Percentiles rank a stretch among this genome's conserved stretches.
Evolutionary conservation across 2,888 invertebrate genomes (phyloP).

Genomic region (Anodontia alba): DNA sequence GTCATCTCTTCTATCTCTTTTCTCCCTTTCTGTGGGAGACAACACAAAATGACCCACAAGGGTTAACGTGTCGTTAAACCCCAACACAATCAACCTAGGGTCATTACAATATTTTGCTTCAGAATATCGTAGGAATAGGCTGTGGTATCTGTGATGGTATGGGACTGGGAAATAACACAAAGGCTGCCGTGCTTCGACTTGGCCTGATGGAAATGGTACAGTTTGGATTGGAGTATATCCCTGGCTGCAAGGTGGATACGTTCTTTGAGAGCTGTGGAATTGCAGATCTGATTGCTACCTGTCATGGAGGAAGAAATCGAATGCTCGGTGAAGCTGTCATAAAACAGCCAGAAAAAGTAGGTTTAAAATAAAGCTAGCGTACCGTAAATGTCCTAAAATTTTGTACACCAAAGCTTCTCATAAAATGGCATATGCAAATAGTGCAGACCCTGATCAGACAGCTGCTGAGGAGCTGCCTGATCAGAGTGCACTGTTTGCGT

Average conservation of each 20-base stretch:
- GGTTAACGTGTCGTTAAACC: too few relatives aligned
- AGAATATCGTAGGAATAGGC: conserved; percentile 99
- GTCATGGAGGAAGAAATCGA: conserved; percentile 98
- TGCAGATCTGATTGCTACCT: conserved; percentile 99
- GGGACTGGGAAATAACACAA: conserved; percentile 98
- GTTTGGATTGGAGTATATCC: conserved; percentile 90
- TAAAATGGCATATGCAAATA: too few relatives aligned
- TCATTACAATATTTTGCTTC: too few relatives aligned
- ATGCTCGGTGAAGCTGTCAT: conserved; percentile 98
- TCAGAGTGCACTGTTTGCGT: too few relatives aligned
- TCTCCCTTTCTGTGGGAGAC: too few relatives aligned
- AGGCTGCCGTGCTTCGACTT: conserved; percentile 98
- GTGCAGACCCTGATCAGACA: too few relatives aligned
- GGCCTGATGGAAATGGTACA: conserved; percentile 99
- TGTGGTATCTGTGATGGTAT: conserved; percentile 99
- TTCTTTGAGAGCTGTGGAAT: conserved; percentile 99
- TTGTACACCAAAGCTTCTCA: too few relatives aligned
- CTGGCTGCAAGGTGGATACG: conserved; percentile 91
- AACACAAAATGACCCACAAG: too few relatives aligned
- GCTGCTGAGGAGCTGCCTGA: too few relatives aligned
- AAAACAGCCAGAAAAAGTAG: conserved; percentile 91
- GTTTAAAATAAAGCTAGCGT: not conserved
- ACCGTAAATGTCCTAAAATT: too few relatives aligned
- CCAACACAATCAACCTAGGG: too few relatives aligned
- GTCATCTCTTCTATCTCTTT: too few relatives aligned